Evolutionary conservation across 2,797 vertebrate species (phyloP).

Genomic region (Serranus cabrilla): DNA sequence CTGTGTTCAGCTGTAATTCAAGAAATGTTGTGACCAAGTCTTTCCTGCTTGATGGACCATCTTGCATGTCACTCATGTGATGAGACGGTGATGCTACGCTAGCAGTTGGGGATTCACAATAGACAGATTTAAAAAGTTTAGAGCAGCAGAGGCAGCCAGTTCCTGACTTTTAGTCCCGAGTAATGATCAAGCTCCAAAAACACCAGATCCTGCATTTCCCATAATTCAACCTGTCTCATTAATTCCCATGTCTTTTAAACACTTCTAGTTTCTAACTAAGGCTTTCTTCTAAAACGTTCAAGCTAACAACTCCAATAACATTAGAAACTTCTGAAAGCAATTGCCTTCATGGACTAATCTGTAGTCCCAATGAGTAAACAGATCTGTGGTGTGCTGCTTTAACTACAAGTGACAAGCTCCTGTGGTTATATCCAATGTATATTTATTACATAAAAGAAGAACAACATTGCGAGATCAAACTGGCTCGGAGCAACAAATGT

Average conservation of each 20-base stretch:
- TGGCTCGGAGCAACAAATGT: not conserved
- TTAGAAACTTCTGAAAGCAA: not conserved
- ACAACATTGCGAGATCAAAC: conserved; percentile 2
- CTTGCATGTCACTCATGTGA: no score
- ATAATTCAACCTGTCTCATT: not conserved
- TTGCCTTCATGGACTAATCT: not conserved
- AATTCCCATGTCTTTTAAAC: not conserved
- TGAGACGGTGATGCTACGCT: no score
- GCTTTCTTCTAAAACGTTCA: not conserved
- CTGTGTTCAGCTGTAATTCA: no score
- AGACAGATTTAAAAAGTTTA: not conserved
- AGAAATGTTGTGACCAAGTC: no score
- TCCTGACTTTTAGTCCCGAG: not conserved
- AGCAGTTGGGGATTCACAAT: not conserved
- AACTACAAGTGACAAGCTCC: conserved; percentile 7
- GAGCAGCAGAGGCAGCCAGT: not conserved
- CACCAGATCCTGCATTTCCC: not conserved
- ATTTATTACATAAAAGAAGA: conserved; percentile 13
- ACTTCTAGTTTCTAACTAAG: not conserved
- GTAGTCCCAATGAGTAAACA: not conserved
- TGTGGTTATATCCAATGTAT: conserved; percentile 14
- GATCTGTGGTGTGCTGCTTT: not conserved
- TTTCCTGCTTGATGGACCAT: no score
- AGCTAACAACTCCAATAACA: not conserved
- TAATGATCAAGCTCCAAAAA: not conserved